Evolutionary conservation across 1,140 invertebrate genomes (phyloP).

Genomic region (Drosophila cardini): DNA sequence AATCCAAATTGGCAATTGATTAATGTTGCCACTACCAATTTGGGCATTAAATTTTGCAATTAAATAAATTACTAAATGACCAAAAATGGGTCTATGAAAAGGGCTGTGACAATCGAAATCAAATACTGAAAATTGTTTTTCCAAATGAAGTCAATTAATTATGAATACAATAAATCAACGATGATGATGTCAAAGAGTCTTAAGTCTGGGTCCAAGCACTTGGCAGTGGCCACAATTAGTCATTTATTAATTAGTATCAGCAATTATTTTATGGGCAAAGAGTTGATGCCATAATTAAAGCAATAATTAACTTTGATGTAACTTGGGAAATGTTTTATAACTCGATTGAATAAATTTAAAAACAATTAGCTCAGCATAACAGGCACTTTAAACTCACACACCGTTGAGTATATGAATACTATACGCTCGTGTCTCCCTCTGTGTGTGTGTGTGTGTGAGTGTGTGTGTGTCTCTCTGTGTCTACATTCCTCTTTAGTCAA

Average conservation of each 20-base stretch:
- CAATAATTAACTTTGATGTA: constrained; percentile 54
- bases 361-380: constrained; percentile 63
- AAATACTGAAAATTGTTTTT: constrained; percentile 24
- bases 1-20: constrained; percentile 56
- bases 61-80: constrained; percentile 47
- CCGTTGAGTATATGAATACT: too few species aligned
- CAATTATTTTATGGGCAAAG: constrained; percentile 12
- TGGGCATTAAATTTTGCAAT: constrained; percentile 44
- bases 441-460: background rate
- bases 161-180: constrained; percentile 60
- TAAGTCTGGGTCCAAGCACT: constrained; percentile 14
- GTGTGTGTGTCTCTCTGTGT: background rate
- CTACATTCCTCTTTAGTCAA: constrained; percentile 12
- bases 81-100: constrained; percentile 18
- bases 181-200: constrained; percentile 29
- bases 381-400: constrained; percentile 19
- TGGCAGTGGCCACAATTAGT: constrained; percentile 31
- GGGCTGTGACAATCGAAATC: constrained; percentile 18
- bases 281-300: constrained; percentile 42
- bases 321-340: constrained; percentile 43
- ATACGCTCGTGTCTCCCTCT: constrained; percentile 1
- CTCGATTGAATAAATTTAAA: constrained; percentile 58
- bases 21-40: constrained; percentile 54
- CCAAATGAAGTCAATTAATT: constrained; percentile 57
- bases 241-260: constrained; percentile 26